Base-by-base conservation (phyloP, 64 coral and sea anemone genomes). In the Platygyra sinensis region DNA sequence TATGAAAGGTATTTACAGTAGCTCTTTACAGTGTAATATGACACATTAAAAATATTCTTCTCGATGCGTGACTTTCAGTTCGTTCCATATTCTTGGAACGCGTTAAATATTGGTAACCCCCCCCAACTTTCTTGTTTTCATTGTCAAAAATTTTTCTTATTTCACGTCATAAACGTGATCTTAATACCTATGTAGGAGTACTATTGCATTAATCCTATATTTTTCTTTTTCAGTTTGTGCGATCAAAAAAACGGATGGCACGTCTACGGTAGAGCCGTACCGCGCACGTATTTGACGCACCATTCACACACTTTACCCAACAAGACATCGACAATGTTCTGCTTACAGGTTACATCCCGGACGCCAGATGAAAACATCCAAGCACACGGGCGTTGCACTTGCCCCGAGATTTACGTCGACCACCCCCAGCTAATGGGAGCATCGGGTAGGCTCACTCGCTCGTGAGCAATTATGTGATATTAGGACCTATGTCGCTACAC, bases 321-420 rank as follows among this genome's bases (percentile, higher is more conserved):
- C 95, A 96, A 60, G 95, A 96, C 60, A 82, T 96, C 8, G 95
- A 96, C 80, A 96, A 96, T 60, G 95, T 91, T 0, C 72, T 96
- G 55, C n/a, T n/a, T 96, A 93, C 36, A n/a, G 95, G 95, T 25
- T 96, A 96, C 72, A 93, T 96, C n/a, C 33, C 80, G 95, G 2
- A 92, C 91, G 20, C 80, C 90, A 3, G 80, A 89, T n/a, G 13
- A 92, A 78, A 11, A 87, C 89, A 39, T 61, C n/a, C n/a, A n/a
- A n/a, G n/a, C 87, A 2, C 86, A 88, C 57, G 95, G 91, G 0
- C 86, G n/a, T 92, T 72, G 95, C 95, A 28, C 87, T n/a, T 96
- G 59, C 93, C 95, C 0, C 91, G 90, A 32, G n/a, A 93, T 96
- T 76, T 86, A 80, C 61, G 84, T 90, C 86, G 62, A 79, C 78